Evolutionary conservation across 2,113 vertebrate genomes (phyloP).

Genomic region (Mus pahari): DNA sequence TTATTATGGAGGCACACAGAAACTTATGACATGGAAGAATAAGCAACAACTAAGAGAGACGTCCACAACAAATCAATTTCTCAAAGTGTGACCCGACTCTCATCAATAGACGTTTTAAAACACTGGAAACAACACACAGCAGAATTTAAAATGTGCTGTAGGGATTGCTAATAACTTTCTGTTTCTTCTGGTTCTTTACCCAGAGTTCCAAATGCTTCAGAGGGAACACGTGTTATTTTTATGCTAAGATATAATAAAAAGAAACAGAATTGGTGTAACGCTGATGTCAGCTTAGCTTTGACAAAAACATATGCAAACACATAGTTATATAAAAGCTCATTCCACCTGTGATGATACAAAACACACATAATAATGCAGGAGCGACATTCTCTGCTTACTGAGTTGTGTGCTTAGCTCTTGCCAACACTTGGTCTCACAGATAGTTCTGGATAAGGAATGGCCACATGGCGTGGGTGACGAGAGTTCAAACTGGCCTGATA

Average conservation of each 20-base stretch:
- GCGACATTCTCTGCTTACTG: background rate
- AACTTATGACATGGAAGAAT: slow-evolving; percentile 51
- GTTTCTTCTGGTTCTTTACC: background rate
- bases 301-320: slow-evolving; percentile 1
- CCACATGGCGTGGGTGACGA: background rate
- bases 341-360: background rate
- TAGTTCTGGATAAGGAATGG: background rate
- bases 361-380: background rate
- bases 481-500: background rate
- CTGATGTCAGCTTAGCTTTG: background rate
- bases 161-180: slow-evolving; percentile 31
- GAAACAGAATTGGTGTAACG: slow-evolving; percentile 51
- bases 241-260: slow-evolving; percentile 39
- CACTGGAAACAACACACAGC: slow-evolving; percentile 5
- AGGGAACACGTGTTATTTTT: slow-evolving; percentile 11
- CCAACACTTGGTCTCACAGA: background rate
- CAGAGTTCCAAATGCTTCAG: slow-evolving; percentile 17
- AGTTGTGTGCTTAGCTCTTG: background rate
- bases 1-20: slow-evolving; percentile 54
- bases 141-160: slow-evolving; percentile 18
- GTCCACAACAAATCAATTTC: slow-evolving; percentile 40
- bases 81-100: slow-evolving; percentile 46
- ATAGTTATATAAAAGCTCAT: background rate
- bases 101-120: slow-evolving; percentile 59
- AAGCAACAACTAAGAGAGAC: slow-evolving; percentile 50